Base-by-base conservation (phyloP, 1,140 invertebrate genomes). In the Chionoecetes opilio region DNA sequence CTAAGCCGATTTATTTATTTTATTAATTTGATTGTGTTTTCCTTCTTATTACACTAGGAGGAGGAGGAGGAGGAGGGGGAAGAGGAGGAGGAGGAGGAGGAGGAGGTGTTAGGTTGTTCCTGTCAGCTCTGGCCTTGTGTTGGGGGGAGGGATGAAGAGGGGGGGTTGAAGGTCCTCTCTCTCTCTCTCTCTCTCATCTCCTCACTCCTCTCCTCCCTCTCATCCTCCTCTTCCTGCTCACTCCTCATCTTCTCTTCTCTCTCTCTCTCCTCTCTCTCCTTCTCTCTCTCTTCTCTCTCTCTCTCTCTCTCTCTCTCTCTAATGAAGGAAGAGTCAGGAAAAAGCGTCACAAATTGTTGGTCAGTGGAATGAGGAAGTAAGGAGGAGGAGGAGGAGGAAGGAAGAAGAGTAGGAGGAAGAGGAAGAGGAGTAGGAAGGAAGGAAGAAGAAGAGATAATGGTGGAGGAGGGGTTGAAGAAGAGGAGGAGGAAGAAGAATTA, bases 141-240 rank as follows among this genome's bases (percentile, higher is more conserved):
- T 75, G 53, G 53, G 53, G 6, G 6, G 21, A 2, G 53, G 53
- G 8, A 3, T 6, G 53, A 26, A 26, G 63, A 2, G 63, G 63
- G 6, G 63, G 21, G 63, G n/a, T 17, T 26, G 63, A 5, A 1
- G 63, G 21, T 21, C 3, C 11, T 75, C 86, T 75, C 63, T 75
- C 63, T 75, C 63, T 75, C 63, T 75, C 63, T 75, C 63, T 75
- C 63, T 75, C n/a, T n/a, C n/a, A n/a, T n/a, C n/a, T n/a, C n/a
- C n/a, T n/a, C n/a, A n/a, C n/a, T n/a, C n/a, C n/a, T n/a, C n/a
- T n/a, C n/a, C n/a, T n/a, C n/a, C n/a, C n/a, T n/a, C n/a, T n/a
- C n/a, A n/a, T n/a, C n/a, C n/a, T n/a, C n/a, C n/a, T n/a, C n/a
- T n/a, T n/a, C n/a, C n/a, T n/a, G n/a, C n/a, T n/a, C n/a, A n/a